A percentile compares a stretch with the other conserved stretches of the same genome.
phyloP scores from a whole-genome alignment of 2,113 vertebrate genomes.

The Myrmecophaga tridactyla region DNA sequence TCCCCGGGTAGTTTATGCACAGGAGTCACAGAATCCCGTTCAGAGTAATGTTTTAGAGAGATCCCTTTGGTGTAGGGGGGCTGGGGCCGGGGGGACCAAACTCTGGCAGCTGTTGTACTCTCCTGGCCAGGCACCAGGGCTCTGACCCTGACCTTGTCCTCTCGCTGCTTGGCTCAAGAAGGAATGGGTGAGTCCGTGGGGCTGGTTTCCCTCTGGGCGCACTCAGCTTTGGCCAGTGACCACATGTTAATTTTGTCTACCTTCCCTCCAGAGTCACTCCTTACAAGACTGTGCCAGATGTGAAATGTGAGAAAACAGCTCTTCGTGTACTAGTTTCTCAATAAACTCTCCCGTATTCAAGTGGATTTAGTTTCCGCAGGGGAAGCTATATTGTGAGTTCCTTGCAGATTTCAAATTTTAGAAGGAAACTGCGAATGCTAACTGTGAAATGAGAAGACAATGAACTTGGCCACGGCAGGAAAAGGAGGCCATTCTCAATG shows the following conservation, averaged over 20 bases:
- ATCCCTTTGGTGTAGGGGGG: too few relatives aligned
- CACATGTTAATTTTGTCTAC: rapidly evolving
- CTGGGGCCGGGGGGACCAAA: too few relatives aligned
- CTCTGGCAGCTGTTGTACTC: too few relatives aligned
- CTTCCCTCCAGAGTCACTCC: rapidly evolving
- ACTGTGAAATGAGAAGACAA: background rate
- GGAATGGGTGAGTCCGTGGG: rapidly evolving
- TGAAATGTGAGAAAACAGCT: background rate
- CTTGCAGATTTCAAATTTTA: rapidly evolving
- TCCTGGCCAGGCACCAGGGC: rapidly evolving
- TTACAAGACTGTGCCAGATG: too few relatives aligned
- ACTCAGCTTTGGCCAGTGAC: rapidly evolving
- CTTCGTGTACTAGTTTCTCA: background rate
- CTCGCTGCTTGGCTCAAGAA: background rate
- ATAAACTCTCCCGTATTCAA: rapidly evolving
- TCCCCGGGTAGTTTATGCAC: rapidly evolving
- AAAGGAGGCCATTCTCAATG: background rate
- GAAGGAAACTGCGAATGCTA: background rate
- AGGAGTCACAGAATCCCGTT: background rate
- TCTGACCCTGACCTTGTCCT: background rate
- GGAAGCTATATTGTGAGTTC: background rate
- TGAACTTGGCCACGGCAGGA: background rate
- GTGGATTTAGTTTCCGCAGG: background rate
- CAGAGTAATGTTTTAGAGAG: background rate
- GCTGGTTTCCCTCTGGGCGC: rapidly evolving